Evolutionary conservation across 2,797 vertebrate genomes (phyloP).

Genomic region (Selene dorsalis): DNA sequence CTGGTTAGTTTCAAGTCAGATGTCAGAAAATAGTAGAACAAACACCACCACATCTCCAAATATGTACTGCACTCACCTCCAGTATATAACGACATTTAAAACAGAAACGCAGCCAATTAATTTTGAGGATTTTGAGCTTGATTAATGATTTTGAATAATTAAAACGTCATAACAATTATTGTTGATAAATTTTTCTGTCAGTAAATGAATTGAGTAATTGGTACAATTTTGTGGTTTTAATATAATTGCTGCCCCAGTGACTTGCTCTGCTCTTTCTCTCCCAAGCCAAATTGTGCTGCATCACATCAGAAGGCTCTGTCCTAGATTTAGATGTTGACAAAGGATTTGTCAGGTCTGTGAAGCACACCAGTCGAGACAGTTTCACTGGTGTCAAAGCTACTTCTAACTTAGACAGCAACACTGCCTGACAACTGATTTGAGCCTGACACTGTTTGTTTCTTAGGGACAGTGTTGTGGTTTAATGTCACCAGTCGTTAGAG

Average conservation of each 20-base stretch:
- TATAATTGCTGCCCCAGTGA: background rate
- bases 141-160: background rate
- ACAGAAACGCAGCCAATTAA: background rate
- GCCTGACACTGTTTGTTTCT: slow-evolving; percentile 30
- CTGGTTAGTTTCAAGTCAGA: no score
- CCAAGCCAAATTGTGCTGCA: background rate
- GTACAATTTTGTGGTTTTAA: background rate
- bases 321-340: slow-evolving; percentile 9
- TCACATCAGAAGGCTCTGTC: background rate
- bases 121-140: background rate
- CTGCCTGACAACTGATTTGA: slow-evolving; percentile 42
- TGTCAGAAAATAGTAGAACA: background rate
- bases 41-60: background rate
- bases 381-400: slow-evolving; percentile 48
- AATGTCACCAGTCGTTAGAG: slow-evolving; percentile 23
- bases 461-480: slow-evolving; percentile 23
- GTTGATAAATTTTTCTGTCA: background rate
- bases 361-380: slow-evolving; percentile 27
- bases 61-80: background rate
- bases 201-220: background rate
- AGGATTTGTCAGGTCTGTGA: slow-evolving; percentile 49
- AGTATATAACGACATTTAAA: background rate
- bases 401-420: slow-evolving; percentile 36
- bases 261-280: background rate
- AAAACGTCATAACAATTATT: background rate